Base-by-base conservation (phyloP, 2,797 vertebrate species). In the Bucorvus abyssinicus region DNA sequence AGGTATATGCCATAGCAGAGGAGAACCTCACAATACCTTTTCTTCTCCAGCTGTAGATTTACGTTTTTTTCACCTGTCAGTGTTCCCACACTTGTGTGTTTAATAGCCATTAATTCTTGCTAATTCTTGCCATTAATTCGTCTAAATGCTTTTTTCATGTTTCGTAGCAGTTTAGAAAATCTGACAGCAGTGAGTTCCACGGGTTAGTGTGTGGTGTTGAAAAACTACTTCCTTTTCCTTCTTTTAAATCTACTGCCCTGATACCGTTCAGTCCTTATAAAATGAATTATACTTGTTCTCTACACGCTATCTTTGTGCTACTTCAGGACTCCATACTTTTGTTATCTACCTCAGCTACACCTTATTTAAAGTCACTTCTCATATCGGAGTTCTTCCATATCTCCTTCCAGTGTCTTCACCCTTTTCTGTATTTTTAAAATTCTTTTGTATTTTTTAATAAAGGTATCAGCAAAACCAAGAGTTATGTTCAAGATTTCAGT, bases 291-390 rank as follows among this genome's bases (percentile, higher is more conserved):
- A 5, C 29, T 59, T 70, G 47, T 18, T 45, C 29, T 68, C 21
- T 79, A 0, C 42, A 56, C 4, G 0, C 23, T 70, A 1, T 38
- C 57, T 60, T 23, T 47, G n/a, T 47, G 34, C 26, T 60, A 0
- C 65, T 85, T 88, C 56, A 67, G 44, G 49, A 2, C 24, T 29
- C 10, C 47, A 3, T 60, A 64, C 27, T 91, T 76, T 38, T 21
- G 26, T 69, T 59, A 45, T 9, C 18, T 49, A 12, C 10, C 20
- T 84, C 52, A n/a, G 16, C 34, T 82, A 4, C 84, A 63, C 22
- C 20, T 78, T 60, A 38, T 73, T 83, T 73, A 20, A 26, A 40
- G n/a, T 59, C 34, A 9, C 19, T 65, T 75, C 27, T 53, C 55
- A 3, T 40, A 3, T n/a, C 23, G 47, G 14, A 61, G 9, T 70